A percentile compares a stretch with the other conserved stretches of the same genome.
Conservation (phyloP, 2,888 invertebrate genomes). For the Galerucella calmariensis region DNA sequence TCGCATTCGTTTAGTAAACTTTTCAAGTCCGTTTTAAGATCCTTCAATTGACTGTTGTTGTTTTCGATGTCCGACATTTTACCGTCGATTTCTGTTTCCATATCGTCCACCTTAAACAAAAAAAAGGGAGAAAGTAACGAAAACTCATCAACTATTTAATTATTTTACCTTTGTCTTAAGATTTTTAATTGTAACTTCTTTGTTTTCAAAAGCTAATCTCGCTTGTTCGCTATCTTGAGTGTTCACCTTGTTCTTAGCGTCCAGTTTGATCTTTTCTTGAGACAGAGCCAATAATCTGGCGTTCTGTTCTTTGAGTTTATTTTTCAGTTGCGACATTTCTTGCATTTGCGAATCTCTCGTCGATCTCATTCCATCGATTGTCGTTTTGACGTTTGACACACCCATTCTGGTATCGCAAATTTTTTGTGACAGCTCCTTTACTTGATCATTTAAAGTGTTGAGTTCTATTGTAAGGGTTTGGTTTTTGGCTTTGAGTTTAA, state of each 20-base stretch:
- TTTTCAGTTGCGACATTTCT: conserved; percentile 86
- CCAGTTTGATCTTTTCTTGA: conserved; percentile 85
- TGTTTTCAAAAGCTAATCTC: conserved; percentile 74
- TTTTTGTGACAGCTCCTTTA: conserved; percentile 82
- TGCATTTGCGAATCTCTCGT: conserved; percentile 92
- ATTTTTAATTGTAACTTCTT: conserved; percentile 73
- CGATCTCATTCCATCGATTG: conserved; percentile 95
- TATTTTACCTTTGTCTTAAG: conserved; percentile 66
- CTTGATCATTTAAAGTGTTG: conserved; percentile 69
- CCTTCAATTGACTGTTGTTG: conserved; percentile 81
- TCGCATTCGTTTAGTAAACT: conserved; percentile 77
- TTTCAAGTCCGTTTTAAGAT: conserved; percentile 75
- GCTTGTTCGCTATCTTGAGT: conserved; percentile 68
- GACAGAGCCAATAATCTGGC: conserved; percentile 81
- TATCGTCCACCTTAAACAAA: conserved; percentile 71
- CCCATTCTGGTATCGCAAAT: conserved; percentile 85
- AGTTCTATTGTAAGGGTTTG: conserved; percentile 86
- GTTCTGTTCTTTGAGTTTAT: conserved; percentile 86
- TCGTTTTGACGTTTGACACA: conserved; percentile 90
- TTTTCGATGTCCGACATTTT: conserved; percentile 85
- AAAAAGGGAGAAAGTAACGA: not conserved
- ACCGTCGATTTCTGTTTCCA: conserved; percentile 80
- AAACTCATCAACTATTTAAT: not conserved
- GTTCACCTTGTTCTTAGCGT: conserved; percentile 75
- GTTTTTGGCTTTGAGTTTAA: conserved; percentile 87